Conservation (phyloP, 1,140 invertebrate genomes). For the Bilobella aurantiaca region DNA sequence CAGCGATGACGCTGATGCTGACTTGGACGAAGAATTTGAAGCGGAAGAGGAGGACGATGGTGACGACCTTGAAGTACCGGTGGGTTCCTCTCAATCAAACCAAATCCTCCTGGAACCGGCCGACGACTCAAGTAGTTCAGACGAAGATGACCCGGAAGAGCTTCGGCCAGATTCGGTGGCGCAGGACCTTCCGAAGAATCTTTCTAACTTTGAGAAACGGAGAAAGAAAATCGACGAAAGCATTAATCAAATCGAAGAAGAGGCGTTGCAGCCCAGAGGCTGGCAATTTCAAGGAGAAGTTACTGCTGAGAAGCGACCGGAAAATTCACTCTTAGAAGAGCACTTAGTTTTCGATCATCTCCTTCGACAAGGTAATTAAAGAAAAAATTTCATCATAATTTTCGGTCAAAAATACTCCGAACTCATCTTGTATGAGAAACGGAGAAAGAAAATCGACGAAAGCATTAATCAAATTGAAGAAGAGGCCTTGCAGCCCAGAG, state of each 20-base stretch:
- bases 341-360: slow-evolving; percentile 80
- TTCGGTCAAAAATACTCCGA: too few relatives aligned
- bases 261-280: slow-evolving; percentile 66
- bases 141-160: not conserved
- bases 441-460: slow-evolving; percentile 26
- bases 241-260: slow-evolving; percentile 69
- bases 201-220: slow-evolving; percentile 36
- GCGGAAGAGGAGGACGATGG: slow-evolving; percentile 23
- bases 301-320: slow-evolving; percentile 60
- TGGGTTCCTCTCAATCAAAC: slow-evolving; percentile 22
- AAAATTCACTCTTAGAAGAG: slow-evolving; percentile 86
- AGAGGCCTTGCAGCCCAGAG: slow-evolving; percentile 65
- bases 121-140: slow-evolving; percentile 6
- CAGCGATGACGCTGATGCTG: not conserved
- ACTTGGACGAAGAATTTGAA: slow-evolving; percentile 27
- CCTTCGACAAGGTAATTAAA: slow-evolving; percentile 51
- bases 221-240: slow-evolving; percentile 41
- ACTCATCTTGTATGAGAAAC: too few relatives aligned
- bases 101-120: slow-evolving; percentile 2
- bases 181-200: slow-evolving; percentile 1
- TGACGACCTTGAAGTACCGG: slow-evolving; percentile 55
- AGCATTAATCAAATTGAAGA: slow-evolving; percentile 38
- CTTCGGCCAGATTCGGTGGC: not conserved
- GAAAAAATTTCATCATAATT: too few relatives aligned
- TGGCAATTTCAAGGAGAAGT: slow-evolving; percentile 93